Conservation (phyloP, 2,888 invertebrate genomes). For the Nymphalis c-album region DNA sequence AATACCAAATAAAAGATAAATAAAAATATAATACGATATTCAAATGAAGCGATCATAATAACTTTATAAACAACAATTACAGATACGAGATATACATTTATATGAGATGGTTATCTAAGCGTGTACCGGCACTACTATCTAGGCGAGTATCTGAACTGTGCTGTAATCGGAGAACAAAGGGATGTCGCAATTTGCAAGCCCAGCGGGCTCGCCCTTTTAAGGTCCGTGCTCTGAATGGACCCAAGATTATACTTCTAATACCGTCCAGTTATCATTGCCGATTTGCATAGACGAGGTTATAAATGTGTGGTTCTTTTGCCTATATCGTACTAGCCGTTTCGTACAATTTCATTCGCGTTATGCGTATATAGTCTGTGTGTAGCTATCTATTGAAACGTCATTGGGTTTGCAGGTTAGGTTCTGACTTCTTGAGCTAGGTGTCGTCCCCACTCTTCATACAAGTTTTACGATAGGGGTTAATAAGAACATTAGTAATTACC, state of each 20-base stretch:
- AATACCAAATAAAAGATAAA: background rate
- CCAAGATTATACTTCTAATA: constrained; percentile 22
- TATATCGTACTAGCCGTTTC: background rate
- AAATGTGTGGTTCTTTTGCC: constrained; percentile 11
- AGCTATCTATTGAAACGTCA: too few species aligned
- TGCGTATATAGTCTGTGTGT: too few species aligned
- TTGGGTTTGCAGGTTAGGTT: too few species aligned
- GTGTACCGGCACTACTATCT: constrained; percentile 36
- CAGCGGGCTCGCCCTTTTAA: constrained; percentile 65
- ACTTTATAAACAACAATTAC: constrained; percentile 9
- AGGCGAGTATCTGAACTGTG: constrained; percentile 20
- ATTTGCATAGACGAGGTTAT: constrained; percentile 25
- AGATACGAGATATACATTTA: background rate
- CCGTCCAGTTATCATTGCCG: constrained; percentile 19
- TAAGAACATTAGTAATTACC: too few species aligned
- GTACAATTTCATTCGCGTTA: background rate
- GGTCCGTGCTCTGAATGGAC: constrained; percentile 40
- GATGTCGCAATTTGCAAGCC: constrained; percentile 77
- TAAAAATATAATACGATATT: constrained; percentile 1
- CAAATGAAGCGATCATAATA: constrained; percentile 14
- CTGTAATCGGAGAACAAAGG: constrained; percentile 67
- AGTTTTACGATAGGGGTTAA: too few species aligned
- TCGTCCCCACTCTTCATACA: too few species aligned
- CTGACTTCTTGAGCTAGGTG: too few species aligned
- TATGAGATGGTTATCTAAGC: constrained; percentile 14